Evolutionary conservation across 2,888 invertebrate species (phyloP).

Genomic region (Eugnorisma glareosa): DNA sequence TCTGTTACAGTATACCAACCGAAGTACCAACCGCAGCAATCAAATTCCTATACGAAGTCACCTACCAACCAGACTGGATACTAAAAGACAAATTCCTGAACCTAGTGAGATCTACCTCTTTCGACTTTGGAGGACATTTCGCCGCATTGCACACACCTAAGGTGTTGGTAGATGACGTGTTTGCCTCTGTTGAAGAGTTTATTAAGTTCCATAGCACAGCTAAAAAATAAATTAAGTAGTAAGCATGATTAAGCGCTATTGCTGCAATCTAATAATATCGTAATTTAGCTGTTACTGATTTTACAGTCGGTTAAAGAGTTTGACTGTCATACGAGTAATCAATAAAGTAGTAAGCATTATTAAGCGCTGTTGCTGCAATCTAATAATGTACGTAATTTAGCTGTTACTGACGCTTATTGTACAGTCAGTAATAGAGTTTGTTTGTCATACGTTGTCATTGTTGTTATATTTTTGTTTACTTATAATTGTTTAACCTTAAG

Average conservation of each 20-base stretch:
- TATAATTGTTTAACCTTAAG: background rate
- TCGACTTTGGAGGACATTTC: constrained; percentile 95
- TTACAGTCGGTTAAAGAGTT: constrained; percentile 18
- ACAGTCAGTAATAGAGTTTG: constrained; percentile 14
- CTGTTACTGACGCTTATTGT: background rate
- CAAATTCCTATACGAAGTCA: constrained; percentile 93
- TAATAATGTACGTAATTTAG: constrained; percentile 9
- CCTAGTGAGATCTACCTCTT: constrained; percentile 92
- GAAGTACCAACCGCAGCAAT: constrained; percentile 93
- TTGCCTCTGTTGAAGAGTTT: constrained; percentile 76
- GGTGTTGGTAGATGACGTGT: constrained; percentile 92
- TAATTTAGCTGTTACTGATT: too few species aligned
- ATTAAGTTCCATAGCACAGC: constrained; percentile 71
- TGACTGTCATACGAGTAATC: background rate
- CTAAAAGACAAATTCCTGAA: constrained; percentile 92
- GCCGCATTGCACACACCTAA: constrained; percentile 95
- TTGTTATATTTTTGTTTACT: background rate
- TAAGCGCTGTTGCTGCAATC: background rate
- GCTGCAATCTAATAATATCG: constrained; percentile 7
- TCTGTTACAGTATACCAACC: constrained; percentile 91
- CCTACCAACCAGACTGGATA: constrained; percentile 91
- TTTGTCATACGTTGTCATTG: background rate
- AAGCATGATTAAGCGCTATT: constrained; percentile 2
- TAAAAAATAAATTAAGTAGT: constrained; percentile 29
- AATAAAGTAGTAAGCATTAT: constrained; percentile 22